Evolutionary conservation across 2,113 vertebrate species (phyloP), one percentile per base, ranked within the genome.

Genomic region (Carollia perspicillata): DNA sequence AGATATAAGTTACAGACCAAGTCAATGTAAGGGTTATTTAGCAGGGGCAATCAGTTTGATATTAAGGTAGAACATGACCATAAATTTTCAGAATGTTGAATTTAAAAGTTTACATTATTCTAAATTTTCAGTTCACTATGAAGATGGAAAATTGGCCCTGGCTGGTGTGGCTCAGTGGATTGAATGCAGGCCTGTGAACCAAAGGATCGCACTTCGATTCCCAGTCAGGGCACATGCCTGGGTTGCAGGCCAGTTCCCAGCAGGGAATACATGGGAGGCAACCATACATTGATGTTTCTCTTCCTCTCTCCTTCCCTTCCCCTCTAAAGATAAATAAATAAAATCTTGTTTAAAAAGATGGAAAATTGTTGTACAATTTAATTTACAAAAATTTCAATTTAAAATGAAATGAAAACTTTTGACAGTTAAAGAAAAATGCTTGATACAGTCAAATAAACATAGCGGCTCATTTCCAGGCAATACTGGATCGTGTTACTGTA

Each of bases 321-420:
- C n/a, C n/a, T n/a, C n/a, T n/a, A n/a, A n/a, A n/a, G n/a, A n/a
- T n/a, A n/a, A n/a, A n/a, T n/a, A n/a, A n/a, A n/a, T n/a, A n/a
- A n/a, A n/a, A n/a, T n/a, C n/a, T n/a, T n/a, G n/a, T n/a, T n/a
- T n/a, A n/a, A n/a, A n/a, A 94, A 95, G 63, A 53, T 63, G 72
- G 9, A 93, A 87, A 93, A 89, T 51, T 79, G 71, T 47, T 68
- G 6, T 63, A 85, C 63, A 95, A 94, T 83, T 58, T 47, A 80
- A 87, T 77, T 86, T 92, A 81, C 44, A 94, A 96, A 93, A 16
- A 95, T 89, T 95, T 89, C 81, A 96, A 92, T 84, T 79, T 53
- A 96, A 95, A 95, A 92, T 44, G 18, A 94, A 96, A 94, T 47
- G 63, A 95, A 97, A 95, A 79, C 12, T 69, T 63, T 72, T 81